A percentile compares a stretch with the other conserved stretches of the same genome.
phyloP scores from a whole-genome alignment of 2,888 invertebrate species.

The Acrobasis repandana region DNA sequence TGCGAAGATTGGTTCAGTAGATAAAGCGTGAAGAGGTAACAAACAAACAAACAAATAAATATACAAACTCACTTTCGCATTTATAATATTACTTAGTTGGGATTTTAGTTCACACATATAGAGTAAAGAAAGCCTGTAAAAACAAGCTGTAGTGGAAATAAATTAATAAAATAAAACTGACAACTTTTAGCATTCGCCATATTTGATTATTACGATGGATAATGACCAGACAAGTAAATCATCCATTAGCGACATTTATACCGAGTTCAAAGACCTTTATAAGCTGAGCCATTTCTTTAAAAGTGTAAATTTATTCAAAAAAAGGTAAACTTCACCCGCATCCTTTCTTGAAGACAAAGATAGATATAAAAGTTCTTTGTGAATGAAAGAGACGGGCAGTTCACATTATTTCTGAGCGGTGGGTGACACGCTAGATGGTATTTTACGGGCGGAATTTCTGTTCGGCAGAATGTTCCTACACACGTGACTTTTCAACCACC shows the following conservation, averaged over 20 bases:
- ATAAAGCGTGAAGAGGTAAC: no score
- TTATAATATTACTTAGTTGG: no score
- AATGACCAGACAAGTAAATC: background rate
- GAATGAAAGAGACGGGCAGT: constrained; percentile 36
- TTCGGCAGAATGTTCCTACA: background rate
- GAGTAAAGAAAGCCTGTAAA: no score
- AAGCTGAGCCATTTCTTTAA: constrained; percentile 37
- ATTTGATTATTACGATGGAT: background rate
- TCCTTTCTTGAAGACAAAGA: constrained; percentile 54
- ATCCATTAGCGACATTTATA: constrained; percentile 24
- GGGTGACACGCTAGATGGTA: background rate
- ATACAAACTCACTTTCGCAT: no score
- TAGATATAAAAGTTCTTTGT: constrained; percentile 22
- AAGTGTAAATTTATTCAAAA: constrained; percentile 81
- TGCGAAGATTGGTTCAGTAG: no score
- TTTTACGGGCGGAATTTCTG: constrained; percentile 11
- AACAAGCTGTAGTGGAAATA: no score
- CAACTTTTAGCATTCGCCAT: background rate
- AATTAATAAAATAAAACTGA: no score
- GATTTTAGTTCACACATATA: no score
- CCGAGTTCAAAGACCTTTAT: constrained; percentile 53
- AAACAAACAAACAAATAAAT: no score
- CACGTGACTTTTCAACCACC: no score
- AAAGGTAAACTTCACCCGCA: constrained; percentile 63
- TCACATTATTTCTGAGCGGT: background rate